Conservation (phyloP, 2,797 vertebrate species). For the Brotogeris chrysoptera region DNA sequence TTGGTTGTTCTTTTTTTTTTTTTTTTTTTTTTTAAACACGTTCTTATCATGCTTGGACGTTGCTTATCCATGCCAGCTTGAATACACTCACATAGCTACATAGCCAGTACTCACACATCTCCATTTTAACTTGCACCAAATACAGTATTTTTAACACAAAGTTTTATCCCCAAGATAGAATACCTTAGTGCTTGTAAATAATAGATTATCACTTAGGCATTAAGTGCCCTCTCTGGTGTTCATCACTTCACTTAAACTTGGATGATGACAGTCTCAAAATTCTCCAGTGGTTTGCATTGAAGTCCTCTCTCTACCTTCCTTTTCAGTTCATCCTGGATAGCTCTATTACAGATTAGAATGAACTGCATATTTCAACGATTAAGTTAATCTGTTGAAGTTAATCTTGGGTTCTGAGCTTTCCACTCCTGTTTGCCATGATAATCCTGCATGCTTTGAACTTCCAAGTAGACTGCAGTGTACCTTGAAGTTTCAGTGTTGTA, state of each 20-base stretch:
- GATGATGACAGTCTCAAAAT: background rate
- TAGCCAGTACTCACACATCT: background rate
- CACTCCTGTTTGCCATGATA: conserved; percentile 6
- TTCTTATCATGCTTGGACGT: background rate
- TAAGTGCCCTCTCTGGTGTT: background rate
- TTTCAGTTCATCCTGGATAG: background rate
- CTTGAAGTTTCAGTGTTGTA: background rate
- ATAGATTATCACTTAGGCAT: background rate
- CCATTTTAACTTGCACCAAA: background rate
- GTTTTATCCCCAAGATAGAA: background rate
- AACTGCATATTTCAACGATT: background rate
- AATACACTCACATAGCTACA: background rate
- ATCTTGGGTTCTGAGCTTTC: conserved; percentile 13
- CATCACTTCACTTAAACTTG: background rate
- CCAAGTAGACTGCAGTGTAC: background rate
- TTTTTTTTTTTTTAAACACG: rapidly evolving
- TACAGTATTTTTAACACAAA: background rate
- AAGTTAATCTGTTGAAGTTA: background rate
- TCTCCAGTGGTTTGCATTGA: background rate
- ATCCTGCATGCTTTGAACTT: background rate
- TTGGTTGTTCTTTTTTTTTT: background rate
- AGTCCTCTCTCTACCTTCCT: background rate
- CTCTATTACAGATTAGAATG: background rate
- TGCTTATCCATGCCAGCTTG: background rate
- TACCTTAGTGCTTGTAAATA: background rate